Percentiles rank a stretch among this genome's conserved stretches.
Conservation (phyloP, 2,797 vertebrate species). For the Tapera naevia region DNA sequence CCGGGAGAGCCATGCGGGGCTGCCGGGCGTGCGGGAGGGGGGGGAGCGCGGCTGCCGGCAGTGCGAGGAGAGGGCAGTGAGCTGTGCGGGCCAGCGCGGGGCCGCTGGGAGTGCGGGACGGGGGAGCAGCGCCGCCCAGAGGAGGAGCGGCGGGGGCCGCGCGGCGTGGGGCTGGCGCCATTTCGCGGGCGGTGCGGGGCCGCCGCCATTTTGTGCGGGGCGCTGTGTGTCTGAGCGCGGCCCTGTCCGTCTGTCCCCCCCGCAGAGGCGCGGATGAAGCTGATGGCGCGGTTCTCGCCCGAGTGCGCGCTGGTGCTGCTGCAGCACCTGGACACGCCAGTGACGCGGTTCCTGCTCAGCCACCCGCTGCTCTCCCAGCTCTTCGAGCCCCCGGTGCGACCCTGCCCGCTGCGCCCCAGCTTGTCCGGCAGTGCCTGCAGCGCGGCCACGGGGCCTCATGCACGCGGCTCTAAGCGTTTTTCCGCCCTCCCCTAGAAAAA, state of each 20-base stretch:
- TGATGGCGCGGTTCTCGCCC: slow-evolving; percentile 74
- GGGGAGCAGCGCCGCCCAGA: no score
- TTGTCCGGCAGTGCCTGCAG: no score
- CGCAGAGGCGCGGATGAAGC: slow-evolving; percentile 79
- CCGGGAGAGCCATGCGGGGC: no score
- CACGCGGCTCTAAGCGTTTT: accelerated
- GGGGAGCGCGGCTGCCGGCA: background rate
- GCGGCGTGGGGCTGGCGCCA: background rate
- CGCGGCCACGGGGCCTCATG: accelerated
- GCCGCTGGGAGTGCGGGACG: no score
- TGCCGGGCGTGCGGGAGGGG: no score
- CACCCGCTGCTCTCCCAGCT: slow-evolving; percentile 76
- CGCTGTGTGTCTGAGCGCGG: no score
- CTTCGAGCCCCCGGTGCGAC: slow-evolving; percentile 80
- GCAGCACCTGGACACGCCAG: slow-evolving; percentile 84
- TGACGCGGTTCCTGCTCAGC: slow-evolving; percentile 85
- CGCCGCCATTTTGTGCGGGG: no score
- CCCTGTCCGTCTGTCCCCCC: background rate
- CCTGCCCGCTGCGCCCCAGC: no score
- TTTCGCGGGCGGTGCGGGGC: no score
- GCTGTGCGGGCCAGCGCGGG: no score
- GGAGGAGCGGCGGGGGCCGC: no score
- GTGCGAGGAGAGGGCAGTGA: no score
- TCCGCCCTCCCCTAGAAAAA: slow-evolving; percentile 15
- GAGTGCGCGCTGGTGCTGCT: slow-evolving; percentile 83